phyloP scores from a whole-genome alignment of 2,113 vertebrate genomes.

The Dipodomys ordii region DNA sequence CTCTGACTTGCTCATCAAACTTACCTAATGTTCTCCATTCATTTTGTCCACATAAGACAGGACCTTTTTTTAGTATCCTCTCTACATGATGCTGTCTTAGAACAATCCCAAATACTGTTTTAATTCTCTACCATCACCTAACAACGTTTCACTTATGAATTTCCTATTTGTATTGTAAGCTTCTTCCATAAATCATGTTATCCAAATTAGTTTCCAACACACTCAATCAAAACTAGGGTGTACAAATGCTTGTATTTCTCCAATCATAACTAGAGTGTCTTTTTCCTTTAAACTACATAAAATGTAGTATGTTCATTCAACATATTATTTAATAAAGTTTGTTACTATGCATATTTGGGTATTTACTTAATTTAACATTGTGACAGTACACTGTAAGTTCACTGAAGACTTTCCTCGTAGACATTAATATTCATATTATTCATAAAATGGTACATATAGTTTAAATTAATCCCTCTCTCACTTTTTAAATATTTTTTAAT shows the following conservation, averaged over 20 bases:
- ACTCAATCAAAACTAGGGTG: background rate
- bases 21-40: background rate
- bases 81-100: background rate
- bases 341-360: background rate
- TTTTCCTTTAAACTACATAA: background rate
- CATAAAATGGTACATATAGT: background rate
- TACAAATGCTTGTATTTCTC: background rate
- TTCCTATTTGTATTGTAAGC: background rate
- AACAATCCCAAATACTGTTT: background rate
- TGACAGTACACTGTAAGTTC: background rate
- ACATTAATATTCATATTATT: background rate
- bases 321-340: background rate
- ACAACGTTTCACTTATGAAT: background rate
- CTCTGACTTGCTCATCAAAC: background rate
- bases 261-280: background rate
- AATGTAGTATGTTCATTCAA: background rate
- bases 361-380: background rate
- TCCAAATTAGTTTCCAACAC: background rate
- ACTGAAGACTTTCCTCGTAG: background rate
- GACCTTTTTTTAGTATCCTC: background rate
- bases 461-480: background rate
- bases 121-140: background rate
- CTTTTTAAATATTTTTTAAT: slow-evolving; percentile 15
- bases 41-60: background rate
- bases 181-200: background rate